Conservation (phyloP, 1,140 invertebrate genomes). For the Diabrotica undecimpunctata region DNA sequence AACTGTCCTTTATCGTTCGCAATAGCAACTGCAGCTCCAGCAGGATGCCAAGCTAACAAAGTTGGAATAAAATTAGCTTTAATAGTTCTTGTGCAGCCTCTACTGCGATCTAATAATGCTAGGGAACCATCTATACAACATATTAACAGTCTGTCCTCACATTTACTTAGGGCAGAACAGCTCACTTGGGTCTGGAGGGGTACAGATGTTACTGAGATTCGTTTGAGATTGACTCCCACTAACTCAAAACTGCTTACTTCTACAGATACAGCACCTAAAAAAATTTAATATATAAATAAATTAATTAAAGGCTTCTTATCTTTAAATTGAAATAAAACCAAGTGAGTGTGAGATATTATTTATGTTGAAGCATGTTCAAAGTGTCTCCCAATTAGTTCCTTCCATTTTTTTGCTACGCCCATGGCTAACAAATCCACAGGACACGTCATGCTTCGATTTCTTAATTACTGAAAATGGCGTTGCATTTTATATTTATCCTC, state of each 20-base stretch:
- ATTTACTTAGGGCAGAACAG: conserved; percentile 62
- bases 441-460: too few species aligned
- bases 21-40: conserved; percentile 64
- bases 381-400: too few species aligned
- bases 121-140: conserved; percentile 75
- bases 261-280: conserved; percentile 66
- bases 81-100: conserved; percentile 59
- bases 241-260: conserved; percentile 72
- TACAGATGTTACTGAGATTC: conserved; percentile 64
- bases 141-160: conserved; percentile 68
- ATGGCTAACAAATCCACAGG: too few species aligned
- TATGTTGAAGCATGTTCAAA: too few species aligned
- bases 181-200: conserved; percentile 68
- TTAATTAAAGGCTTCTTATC: neutral
- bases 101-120: conserved; percentile 65
- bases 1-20: conserved; percentile 70
- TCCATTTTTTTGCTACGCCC: too few species aligned
- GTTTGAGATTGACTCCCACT: conserved; percentile 63
- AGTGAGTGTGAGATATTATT: too few species aligned
- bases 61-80: conserved; percentile 68
- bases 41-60: conserved; percentile 67
- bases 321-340: too few species aligned
- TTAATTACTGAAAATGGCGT: too few species aligned
- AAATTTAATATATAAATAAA: conserved; percentile 21
- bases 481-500: too few species aligned